These are phyloP conservation scores for Drosophila percnosoma DNA, from an alignment of 2,888 invertebrate genomes.

Conservation along the genomic window DNA sequence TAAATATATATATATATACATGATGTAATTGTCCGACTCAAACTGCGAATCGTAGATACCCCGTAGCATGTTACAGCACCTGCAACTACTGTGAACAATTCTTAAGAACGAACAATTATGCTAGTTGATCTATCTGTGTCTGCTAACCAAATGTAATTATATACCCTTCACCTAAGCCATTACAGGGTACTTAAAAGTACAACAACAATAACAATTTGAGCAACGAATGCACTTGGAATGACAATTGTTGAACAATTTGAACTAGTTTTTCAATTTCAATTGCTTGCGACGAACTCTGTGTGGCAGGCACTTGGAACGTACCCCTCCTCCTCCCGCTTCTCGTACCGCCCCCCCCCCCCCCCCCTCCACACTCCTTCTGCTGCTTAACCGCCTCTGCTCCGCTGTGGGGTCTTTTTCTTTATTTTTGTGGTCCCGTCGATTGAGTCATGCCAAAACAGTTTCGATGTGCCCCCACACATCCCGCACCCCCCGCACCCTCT, in stretches of 20 bases:
- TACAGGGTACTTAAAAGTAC: neutral
- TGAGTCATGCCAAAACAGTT: conserved; percentile 21
- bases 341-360: neutral
- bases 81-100: neutral
- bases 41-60: neutral
- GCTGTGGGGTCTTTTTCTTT: neutral
- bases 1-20: neutral
- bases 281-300: conserved; percentile 22
- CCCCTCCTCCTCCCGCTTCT: neutral
- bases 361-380: neutral
- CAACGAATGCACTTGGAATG: conserved; percentile 36
- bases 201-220: conserved; percentile 3
- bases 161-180: neutral
- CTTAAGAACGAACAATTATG: neutral
- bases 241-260: conserved; percentile 33
- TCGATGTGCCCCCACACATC: neutral
- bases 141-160: neutral
- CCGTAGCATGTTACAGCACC: neutral
- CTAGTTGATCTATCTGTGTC: neutral
- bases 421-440: conserved; percentile 1
- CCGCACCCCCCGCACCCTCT: neutral
- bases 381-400: neutral
- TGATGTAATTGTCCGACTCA: neutral
- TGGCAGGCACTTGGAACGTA: neutral
- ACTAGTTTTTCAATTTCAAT: conserved; percentile 42